phyloP scores from a whole-genome alignment of 92 coral and sea anemone genomes.

The Phymanthus crucifer region DNA sequence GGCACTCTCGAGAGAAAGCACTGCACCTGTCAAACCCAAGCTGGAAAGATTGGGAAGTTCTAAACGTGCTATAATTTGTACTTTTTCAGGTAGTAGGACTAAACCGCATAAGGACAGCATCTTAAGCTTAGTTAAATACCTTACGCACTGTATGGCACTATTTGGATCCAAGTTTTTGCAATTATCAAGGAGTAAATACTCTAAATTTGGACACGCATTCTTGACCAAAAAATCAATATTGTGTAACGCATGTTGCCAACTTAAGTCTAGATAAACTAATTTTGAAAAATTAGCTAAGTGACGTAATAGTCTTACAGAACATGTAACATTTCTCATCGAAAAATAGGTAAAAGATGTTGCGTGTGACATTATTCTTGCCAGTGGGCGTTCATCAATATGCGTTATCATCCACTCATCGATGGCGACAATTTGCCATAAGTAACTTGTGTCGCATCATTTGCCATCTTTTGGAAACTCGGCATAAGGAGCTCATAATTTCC shows the following conservation, averaged over 20 bases:
- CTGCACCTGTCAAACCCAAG: constrained; percentile 6
- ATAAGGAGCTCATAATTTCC: constrained; percentile 38
- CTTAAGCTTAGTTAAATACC: constrained; percentile 8
- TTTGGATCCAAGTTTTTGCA: constrained; percentile 37
- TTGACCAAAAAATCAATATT: constrained; percentile 20
- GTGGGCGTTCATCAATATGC: constrained; percentile 35
- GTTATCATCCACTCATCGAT: constrained; percentile 48
- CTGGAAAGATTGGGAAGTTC: background rate
- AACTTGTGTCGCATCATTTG: constrained; percentile 36
- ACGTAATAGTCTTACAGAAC: constrained; percentile 8
- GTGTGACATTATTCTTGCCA: constrained; percentile 47
- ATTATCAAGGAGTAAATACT: constrained; percentile 27
- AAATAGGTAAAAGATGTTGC: constrained; percentile 35
- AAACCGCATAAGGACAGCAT: constrained; percentile 30
- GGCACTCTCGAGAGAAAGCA: background rate
- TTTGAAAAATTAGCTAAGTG: constrained; percentile 21
- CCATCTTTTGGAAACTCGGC: constrained; percentile 41
- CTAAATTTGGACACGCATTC: constrained; percentile 22
- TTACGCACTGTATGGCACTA: constrained; percentile 29
- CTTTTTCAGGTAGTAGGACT: background rate
- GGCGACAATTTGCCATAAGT: constrained; percentile 42
- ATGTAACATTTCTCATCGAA: constrained; percentile 15
- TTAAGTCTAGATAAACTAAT: constrained; percentile 26
- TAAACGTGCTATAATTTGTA: constrained; percentile 1
- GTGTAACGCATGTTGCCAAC: constrained; percentile 11